phyloP scores from a whole-genome alignment of 2,113 vertebrate species.

The Clinocottus analis region DNA sequence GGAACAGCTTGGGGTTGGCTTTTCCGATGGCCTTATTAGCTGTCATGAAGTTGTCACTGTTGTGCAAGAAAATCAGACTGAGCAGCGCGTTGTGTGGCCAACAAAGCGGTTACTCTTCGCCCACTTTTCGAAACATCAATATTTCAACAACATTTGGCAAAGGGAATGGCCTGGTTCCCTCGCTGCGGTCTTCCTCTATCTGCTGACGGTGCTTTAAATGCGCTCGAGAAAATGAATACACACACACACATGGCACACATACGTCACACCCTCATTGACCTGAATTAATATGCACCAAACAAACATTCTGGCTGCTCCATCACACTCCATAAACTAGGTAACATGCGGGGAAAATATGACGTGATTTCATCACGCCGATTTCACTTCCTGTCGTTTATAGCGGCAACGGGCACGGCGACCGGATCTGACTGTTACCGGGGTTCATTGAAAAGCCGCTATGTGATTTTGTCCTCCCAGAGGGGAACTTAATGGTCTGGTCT shows the following conservation, averaged over 20 bases:
- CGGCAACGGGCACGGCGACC: background rate
- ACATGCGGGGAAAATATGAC: constrained; percentile 45
- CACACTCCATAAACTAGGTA: constrained; percentile 28
- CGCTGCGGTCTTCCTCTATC: background rate
- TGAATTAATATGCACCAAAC: constrained; percentile 49
- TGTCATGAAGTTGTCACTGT: constrained; percentile 46
- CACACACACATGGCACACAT: background rate
- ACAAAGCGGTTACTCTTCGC: constrained; percentile 21
- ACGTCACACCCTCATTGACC: constrained; percentile 34
- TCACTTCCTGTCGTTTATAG: constrained; percentile 9
- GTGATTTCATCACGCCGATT: constrained; percentile 34
- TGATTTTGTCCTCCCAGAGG: constrained; percentile 8
- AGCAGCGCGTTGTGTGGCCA: constrained; percentile 15
- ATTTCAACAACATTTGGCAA: constrained; percentile 15
- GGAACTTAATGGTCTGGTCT: constrained; percentile 33
- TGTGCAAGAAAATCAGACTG: constrained; percentile 7
- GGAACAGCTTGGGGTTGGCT: constrained; percentile 13
- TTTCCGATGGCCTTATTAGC: constrained; percentile 33
- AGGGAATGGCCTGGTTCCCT: background rate
- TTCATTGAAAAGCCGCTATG: constrained; percentile 9
- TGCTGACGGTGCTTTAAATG: constrained; percentile 14
- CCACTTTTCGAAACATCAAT: background rate
- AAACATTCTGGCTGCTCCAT: constrained; percentile 40
- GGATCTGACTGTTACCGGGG: constrained; percentile 13
- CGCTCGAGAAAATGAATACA: constrained; percentile 17